Evolutionary conservation across 2,888 invertebrate genomes (phyloP).

Genomic region (Athalia rosae): DNA sequence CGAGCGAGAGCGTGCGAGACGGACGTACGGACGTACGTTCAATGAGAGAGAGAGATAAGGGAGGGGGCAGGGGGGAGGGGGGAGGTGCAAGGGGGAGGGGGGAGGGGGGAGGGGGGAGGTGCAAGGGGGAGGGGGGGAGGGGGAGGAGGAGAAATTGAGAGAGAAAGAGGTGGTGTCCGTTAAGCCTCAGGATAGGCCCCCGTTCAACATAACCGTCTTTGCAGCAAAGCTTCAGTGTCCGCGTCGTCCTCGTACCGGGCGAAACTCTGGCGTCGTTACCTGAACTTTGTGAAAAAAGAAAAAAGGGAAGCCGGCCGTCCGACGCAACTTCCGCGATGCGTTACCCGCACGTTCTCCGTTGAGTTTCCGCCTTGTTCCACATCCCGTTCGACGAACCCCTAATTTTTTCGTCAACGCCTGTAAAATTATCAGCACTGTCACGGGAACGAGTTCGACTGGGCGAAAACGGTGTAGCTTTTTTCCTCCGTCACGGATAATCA

Average conservation of each 20-base stretch:
- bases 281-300: neutral
- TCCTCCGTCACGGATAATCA: neutral
- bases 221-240: constrained; percentile 38
- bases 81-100: constrained; percentile 34
- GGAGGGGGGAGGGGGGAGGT: constrained; percentile 38
- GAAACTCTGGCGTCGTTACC: constrained; percentile 8
- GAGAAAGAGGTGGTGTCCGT: constrained; percentile 43
- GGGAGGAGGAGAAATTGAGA: constrained; percentile 45
- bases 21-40: too few species aligned
- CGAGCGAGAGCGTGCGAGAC: too few species aligned
- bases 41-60: neutral
- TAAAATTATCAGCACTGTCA: constrained; percentile 1
- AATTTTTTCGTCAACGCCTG: too few species aligned
- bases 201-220: constrained; percentile 41
- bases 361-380: neutral
- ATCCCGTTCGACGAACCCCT: too few species aligned
- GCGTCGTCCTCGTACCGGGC: constrained; percentile 36
- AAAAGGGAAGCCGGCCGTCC: neutral
- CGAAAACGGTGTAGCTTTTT: too few species aligned
- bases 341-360: neutral
- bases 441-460: neutral
- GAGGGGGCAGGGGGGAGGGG: constrained; percentile 39
- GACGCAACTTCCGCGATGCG: neutral
- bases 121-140: neutral
- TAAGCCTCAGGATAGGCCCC: constrained; percentile 34